These are phyloP conservation scores for Drosophila paranaensis DNA, from an alignment of 2,888 invertebrate species.

Conservation along the genomic window DNA sequence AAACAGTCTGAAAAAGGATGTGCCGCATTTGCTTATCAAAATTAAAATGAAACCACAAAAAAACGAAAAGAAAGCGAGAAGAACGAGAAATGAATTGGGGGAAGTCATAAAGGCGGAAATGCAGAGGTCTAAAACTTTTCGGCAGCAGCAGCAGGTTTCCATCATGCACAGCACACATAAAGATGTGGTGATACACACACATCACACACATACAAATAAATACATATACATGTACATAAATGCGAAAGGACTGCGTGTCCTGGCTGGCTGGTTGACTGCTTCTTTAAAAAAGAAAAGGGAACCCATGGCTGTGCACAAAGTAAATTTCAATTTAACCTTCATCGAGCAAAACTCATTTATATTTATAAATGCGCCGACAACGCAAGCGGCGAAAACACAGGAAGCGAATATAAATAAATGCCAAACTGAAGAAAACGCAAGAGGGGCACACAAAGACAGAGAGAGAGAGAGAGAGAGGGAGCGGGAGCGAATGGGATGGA, in stretches of 20 bases:
- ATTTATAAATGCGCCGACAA: constrained; percentile 84
- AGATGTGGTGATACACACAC: background rate
- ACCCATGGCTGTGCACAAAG: constrained; percentile 50
- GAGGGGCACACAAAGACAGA: background rate
- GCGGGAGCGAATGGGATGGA: background rate
- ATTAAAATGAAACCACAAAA: constrained; percentile 67
- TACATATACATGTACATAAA: constrained; percentile 1
- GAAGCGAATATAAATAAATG: constrained; percentile 73
- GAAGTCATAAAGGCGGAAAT: constrained; percentile 52
- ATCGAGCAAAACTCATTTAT: constrained; percentile 84
- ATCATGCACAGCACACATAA: constrained; percentile 41
- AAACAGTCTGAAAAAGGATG: constrained; percentile 44
- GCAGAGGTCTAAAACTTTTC: constrained; percentile 60
- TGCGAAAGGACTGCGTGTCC: constrained; percentile 28
- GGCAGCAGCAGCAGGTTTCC: constrained; percentile 63
- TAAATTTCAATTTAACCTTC: constrained; percentile 83
- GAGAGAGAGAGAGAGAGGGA: constrained; percentile 2
- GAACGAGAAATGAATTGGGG: constrained; percentile 5
- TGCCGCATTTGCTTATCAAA: constrained; percentile 71
- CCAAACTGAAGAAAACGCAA: constrained; percentile 34
- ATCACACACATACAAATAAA: background rate
- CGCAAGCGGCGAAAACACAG: constrained; percentile 40
- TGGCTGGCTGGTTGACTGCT: constrained; percentile 11
- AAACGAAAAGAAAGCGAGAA: constrained; percentile 5
- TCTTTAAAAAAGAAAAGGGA: constrained; percentile 44